A percentile compares a stretch with the other conserved stretches of the same genome.
Conservation (phyloP, 2,888 invertebrate species). For the Dinocampus coccinellae region DNA sequence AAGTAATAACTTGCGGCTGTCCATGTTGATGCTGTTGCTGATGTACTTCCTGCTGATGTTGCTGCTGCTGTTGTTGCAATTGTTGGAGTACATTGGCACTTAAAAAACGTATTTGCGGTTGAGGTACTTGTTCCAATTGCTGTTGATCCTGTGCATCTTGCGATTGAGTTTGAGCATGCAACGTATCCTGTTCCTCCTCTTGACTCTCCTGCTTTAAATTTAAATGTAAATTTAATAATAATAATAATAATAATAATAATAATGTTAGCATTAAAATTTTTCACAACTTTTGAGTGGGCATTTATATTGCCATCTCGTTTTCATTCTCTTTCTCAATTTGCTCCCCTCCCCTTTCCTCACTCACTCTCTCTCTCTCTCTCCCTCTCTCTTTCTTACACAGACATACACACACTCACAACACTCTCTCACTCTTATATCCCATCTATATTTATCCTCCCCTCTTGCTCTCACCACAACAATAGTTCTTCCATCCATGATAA, state of each 20-base stretch:
- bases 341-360: background rate
- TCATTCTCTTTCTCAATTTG: background rate
- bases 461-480: constrained; percentile 49
- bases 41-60: constrained; percentile 44
- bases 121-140: constrained; percentile 53
- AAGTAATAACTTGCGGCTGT: constrained; percentile 69
- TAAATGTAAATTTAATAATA: too few relatives aligned
- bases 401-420: too few relatives aligned
- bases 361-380: background rate
- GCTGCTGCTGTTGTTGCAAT: constrained; percentile 59
- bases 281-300: background rate
- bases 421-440: too few relatives aligned
- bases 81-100: constrained; percentile 67
- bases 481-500: constrained; percentile 47
- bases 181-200: constrained; percentile 53
- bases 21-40: constrained; percentile 59
- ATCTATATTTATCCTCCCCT: too few relatives aligned
- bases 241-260: constrained; percentile 22
- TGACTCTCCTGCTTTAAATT: constrained; percentile 60
- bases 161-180: constrained; percentile 56
- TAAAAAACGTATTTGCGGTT: constrained; percentile 64
- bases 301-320: background rate
- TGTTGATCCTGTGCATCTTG: constrained; percentile 47
- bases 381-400: background rate
- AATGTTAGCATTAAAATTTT: background rate